Evolutionary conservation across 2,888 invertebrate genomes (phyloP), one percentile per base, ranked within the genome.

Genomic region (Saturnia japonica): DNA sequence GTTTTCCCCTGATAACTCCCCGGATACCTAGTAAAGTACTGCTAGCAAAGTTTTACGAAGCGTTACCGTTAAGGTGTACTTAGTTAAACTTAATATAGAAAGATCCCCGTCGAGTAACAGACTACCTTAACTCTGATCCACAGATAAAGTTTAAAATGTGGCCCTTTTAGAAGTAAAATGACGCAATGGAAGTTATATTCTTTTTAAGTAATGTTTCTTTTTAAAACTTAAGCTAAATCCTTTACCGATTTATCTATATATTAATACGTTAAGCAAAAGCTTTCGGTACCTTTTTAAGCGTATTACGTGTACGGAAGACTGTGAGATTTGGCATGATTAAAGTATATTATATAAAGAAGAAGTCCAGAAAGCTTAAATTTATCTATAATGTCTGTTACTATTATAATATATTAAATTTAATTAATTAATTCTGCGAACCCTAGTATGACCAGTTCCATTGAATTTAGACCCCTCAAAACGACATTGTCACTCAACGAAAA

Each of bases 31-130:
- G 28, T 60, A 60, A 60, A 60, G 28, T 60, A 60, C 57, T 14
- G 57, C 57, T 28, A 28, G 57, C 25, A 28, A 60, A 60, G 57
- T 60, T 60, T 60, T 28, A 60, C 57, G 57, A 60, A 60, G 57
- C 57, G 57, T 60, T 60, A 60, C 57, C 57, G 57, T 60, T 54
- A 28, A 60, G 25, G 57, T 60, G 57, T 60, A 60, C 57, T 60
- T 14, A 60, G 57, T 60, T 60, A 28, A 60, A 60, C 57, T 60
- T 60, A 60, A 28, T 60, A 60, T 25, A 60, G 57, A 25, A 60
- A 25, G 28, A 60, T 60, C 57, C 28, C 57, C 28, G 25, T 28
- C 57, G 28, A 60, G 57, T 60, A 60, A 51, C 47, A 51, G 47
- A 51, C 47, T 51, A 51, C 47, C 47, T 19, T 51, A 19, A 60